Evolutionary conservation across 2,888 invertebrate genomes (phyloP), one percentile per base, ranked within the genome.

Genomic region (Reticulitermes lucifugus): DNA sequence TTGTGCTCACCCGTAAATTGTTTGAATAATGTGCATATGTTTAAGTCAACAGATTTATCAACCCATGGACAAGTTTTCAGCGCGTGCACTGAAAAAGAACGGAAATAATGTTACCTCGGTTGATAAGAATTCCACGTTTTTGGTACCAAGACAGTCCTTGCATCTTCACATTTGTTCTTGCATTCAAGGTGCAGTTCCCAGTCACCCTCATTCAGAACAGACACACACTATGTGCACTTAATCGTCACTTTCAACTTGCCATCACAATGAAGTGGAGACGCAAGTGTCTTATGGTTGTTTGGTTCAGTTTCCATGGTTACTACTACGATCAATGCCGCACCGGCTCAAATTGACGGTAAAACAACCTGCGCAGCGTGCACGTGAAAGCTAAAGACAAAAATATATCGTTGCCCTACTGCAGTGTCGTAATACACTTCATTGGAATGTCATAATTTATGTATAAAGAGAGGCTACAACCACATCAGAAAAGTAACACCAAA

Each of bases 311-410:
- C 25, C 83, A 73, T 83, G 73, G 71, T 21, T 65, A 83, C 83
- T 5, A 71, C 70, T 0, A 41, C 83, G 83, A 83, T 83, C 83
- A 83, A 83, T 83, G 83, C 25, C 51, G 10, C 25, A 14, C 46
- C 51, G 43, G 71, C 71, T 21, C n/a, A 46, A 60, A 83, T 83
- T 71, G 71, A 83, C 83, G 65, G 18, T 41, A 9, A 65, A 9
- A 22, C 25, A 25, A n/a, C 25, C 14, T 43, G 75, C 75, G 35
- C 41, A 43, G 35, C 55, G 55, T 12, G 5, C 55, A 55, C 22
- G n/a, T 10, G 46, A 43, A n/a, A 12, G 1, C 14, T 9, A 46
- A 79, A 79, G 51, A 51, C 46, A 51, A 51, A n/a, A 51, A 51
- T 21, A n/a, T 10, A 51, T 46, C 12, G 5, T 46, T 2, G 2